Evolutionary conservation across 2,797 vertebrate genomes (phyloP).

Genomic region (Nannoperca obscura): DNA sequence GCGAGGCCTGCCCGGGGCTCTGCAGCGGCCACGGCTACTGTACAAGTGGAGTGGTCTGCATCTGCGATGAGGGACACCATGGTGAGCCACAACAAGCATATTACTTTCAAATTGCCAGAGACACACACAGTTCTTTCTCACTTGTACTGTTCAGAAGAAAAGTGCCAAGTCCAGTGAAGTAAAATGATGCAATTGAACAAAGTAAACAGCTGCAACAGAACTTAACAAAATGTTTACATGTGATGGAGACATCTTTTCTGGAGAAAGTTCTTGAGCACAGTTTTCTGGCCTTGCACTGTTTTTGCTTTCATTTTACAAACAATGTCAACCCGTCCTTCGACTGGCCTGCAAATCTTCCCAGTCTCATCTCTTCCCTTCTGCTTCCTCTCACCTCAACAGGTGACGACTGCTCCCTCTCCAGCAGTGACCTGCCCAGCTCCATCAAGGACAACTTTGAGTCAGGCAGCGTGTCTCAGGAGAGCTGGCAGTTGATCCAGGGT

Average conservation of each 20-base stretch:
- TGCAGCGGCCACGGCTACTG: slow-evolving; percentile 97
- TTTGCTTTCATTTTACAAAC: background rate
- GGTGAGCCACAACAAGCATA: slow-evolving; percentile 81
- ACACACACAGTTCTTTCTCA: background rate
- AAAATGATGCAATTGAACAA: slow-evolving; percentile 5
- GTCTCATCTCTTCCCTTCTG: background rate
- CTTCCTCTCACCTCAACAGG: slow-evolving; percentile 80
- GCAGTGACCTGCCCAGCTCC: slow-evolving; percentile 93
- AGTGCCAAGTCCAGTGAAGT: background rate
- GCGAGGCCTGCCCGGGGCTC: slow-evolving; percentile 94
- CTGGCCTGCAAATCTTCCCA: background rate
- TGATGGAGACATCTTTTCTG: background rate
- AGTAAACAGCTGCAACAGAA: background rate
- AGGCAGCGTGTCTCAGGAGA: slow-evolving; percentile 91
- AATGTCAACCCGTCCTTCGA: background rate
- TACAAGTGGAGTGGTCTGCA: slow-evolving; percentile 92
- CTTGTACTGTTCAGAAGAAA: background rate
- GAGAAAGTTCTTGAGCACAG: background rate
- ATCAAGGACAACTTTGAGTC: slow-evolving; percentile 99
- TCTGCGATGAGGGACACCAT: slow-evolving; percentile 96
- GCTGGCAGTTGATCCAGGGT: slow-evolving; percentile 97
- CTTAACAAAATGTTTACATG: background rate
- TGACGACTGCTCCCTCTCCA: slow-evolving; percentile 95
- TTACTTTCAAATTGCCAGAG: background rate
- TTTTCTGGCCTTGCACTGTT: background rate